Conservation (phyloP, 1,140 invertebrate genomes). For the Drosophila sp. region DNA sequence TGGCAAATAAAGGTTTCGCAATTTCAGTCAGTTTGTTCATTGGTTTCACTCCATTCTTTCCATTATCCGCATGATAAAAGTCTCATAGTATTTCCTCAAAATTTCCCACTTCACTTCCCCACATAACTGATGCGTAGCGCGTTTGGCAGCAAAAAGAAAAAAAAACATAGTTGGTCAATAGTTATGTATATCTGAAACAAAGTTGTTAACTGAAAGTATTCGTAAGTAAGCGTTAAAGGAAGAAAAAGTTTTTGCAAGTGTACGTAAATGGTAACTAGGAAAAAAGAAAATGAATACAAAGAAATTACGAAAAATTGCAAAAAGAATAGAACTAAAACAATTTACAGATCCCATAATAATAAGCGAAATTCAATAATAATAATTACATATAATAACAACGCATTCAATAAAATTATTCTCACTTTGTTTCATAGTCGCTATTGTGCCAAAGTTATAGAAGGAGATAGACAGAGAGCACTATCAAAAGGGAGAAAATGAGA, state of each 20-base stretch:
- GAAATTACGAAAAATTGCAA: slow-evolving; percentile 25
- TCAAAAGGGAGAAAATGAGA: not conserved
- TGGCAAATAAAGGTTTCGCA: slow-evolving; percentile 44
- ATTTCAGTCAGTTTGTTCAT: slow-evolving; percentile 25
- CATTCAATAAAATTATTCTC: slow-evolving; percentile 56
- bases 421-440: slow-evolving; percentile 33
- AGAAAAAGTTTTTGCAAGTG: slow-evolving; percentile 69
- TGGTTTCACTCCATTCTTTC: slow-evolving; percentile 37
- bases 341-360: slow-evolving; percentile 53
- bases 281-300: slow-evolving; percentile 21
- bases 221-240: slow-evolving; percentile 68
- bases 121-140: slow-evolving; percentile 20
- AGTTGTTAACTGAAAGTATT: slow-evolving; percentile 80
- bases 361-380: slow-evolving; percentile 45
- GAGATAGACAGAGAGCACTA: slow-evolving; percentile 25
- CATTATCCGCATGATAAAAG: not conserved
- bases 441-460: slow-evolving; percentile 16
- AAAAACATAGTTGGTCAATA: slow-evolving; percentile 65
- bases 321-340: slow-evolving; percentile 33
- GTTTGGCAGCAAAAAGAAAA: slow-evolving; percentile 13
- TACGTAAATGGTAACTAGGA: slow-evolving; percentile 43
- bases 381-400: slow-evolving; percentile 11
- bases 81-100: not conserved
- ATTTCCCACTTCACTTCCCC: not conserved
- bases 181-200: slow-evolving; percentile 71